phyloP scores from a whole-genome alignment of 2,888 invertebrate species.

The Eristalis intricaria region DNA sequence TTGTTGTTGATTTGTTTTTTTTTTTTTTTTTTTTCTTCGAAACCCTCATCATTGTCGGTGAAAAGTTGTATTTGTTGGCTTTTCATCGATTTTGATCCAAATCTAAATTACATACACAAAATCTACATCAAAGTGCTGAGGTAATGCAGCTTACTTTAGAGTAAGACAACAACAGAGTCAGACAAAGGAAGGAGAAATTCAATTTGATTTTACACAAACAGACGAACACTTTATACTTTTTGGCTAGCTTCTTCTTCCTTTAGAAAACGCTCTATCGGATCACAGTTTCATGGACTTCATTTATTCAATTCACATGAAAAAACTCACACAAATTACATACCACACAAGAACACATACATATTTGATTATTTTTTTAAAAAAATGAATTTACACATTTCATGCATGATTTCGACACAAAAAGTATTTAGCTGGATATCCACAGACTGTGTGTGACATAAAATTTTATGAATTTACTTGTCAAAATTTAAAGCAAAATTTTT shows the following conservation, averaged over 20 bases:
- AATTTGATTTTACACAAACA: not conserved
- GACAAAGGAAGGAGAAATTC: not conserved
- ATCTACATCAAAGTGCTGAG: slow-evolving; percentile 56
- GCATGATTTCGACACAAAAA: not conserved
- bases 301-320: not conserved
- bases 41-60: slow-evolving; percentile 8
- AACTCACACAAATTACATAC: not conserved
- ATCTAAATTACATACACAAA: slow-evolving; percentile 46
- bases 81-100: not conserved
- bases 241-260: not conserved
- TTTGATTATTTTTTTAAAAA: not conserved
- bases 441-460: not conserved
- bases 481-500: not conserved
- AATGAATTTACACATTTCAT: not conserved
- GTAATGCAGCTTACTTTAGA: slow-evolving; percentile 1
- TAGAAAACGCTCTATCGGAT: not conserved
- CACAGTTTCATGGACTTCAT: not conserved
- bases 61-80: not conserved
- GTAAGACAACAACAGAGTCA: not conserved
- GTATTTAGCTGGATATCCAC: not conserved
- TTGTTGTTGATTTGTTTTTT: not conserved
- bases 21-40: slow-evolving; percentile 2
- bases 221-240: not conserved
- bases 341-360: not conserved
- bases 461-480: not conserved